Evolutionary conservation across 2,113 vertebrate species (phyloP).

Genomic region (Neogale vison): DNA sequence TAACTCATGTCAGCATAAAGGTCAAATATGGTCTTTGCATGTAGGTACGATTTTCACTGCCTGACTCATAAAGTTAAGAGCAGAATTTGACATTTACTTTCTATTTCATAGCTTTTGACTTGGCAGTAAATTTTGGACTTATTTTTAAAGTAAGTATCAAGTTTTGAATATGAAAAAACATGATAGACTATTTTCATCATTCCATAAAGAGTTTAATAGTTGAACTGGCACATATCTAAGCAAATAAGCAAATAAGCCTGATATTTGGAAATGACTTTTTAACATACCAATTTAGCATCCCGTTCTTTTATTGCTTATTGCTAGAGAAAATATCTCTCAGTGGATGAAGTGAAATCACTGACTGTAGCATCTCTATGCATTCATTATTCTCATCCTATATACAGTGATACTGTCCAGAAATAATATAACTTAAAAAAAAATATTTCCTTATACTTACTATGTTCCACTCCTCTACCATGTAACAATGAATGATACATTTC

Average conservation of each 20-base stretch:
- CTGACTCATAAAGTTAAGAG: neutral
- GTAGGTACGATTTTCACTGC: neutral
- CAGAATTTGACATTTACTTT: constrained; percentile 15
- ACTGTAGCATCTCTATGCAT: neutral
- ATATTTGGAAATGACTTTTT: neutral
- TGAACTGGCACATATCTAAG: neutral
- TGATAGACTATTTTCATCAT: neutral
- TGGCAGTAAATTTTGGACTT: neutral
- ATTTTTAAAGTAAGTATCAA: neutral
- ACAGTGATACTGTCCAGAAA: neutral
- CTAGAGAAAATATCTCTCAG: neutral
- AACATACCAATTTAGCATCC: neutral
- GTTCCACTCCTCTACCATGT: neutral
- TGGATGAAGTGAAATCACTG: neutral
- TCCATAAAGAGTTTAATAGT: neutral
- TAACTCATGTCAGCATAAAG: neutral
- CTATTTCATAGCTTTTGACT: neutral
- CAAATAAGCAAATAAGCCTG: neutral
- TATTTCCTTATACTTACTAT: neutral
- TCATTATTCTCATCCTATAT: neutral
- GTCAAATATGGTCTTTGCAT: neutral
- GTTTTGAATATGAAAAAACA: neutral
- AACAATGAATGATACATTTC: neutral
- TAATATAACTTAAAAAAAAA: neutral
- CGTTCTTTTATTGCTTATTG: neutral